Base-by-base conservation (phyloP, 2,113 vertebrate species). In the Tretioscincus oriximinensis region DNA sequence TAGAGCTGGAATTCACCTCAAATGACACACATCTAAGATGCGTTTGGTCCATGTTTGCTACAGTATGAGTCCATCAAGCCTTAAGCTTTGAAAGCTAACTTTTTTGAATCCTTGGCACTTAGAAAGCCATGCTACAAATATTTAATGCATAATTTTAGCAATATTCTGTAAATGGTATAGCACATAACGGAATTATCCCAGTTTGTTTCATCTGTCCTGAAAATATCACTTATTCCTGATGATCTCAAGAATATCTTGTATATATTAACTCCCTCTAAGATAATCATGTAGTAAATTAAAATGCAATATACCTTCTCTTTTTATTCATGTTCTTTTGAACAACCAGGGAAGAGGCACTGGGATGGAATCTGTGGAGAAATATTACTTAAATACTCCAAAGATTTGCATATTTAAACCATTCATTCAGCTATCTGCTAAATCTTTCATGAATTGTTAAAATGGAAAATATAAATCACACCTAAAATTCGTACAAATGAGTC, bases 331-430 rank as follows among this genome's bases (percentile, higher is more conserved):
- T 80, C 80, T 89, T 88, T 90, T 92, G 84, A 78, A 85, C 72
- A 80, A 87, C 85, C 77, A 83, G 81, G 58, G 87, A 78, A 83
- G 76, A 86, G 65, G 80, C 87, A 74, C 71, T 83, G 81, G 77
- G 84, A 78, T 84, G 74, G 85, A 83, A 87, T 74, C 89, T 81
- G 83, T 84, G 78, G 89, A 91, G 89, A 82, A 87, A 84, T 88
- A 87, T 49, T 88, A 72, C 74, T 77, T 58, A 80, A 87, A 90
- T 87, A 76, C 81, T 81, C 83, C 80, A 68, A 81, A 77, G 65
- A 89, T 89, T 87, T 92, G 81, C 84, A 87, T 90, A 76, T 91
- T 92, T 84, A 76, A 91, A 90, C 78, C 77, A 84, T 87, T 87
- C 85, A 84, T 88, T 90, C 73, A 77, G 49, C 87, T 87, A 82